phyloP scores from a whole-genome alignment of 2,797 vertebrate species.

The Mormyrops boulengeri region DNA sequence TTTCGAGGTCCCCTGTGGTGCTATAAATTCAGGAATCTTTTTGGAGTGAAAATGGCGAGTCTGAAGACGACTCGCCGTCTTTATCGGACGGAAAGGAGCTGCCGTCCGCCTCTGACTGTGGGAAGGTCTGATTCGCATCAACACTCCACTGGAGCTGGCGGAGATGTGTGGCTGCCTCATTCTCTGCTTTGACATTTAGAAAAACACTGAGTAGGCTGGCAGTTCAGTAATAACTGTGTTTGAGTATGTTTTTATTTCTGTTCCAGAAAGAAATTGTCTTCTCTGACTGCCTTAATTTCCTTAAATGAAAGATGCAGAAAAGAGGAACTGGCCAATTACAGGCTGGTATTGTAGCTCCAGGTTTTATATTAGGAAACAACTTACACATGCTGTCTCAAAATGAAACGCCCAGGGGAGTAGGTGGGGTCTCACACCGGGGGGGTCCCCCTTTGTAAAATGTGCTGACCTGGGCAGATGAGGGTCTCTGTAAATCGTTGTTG shows the following conservation, averaged over 20 bases:
- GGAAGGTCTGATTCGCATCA: constrained; percentile 13
- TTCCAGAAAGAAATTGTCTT: not conserved
- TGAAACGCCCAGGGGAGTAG: not conserved
- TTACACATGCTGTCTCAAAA: not conserved
- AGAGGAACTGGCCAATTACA: not conserved
- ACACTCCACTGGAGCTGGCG: not conserved
- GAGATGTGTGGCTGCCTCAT: constrained; percentile 5
- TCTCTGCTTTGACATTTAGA: constrained; percentile 17
- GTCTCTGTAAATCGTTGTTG: not conserved
- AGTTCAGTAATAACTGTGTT: not conserved
- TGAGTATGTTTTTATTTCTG: not conserved
- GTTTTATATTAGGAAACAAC: not conserved
- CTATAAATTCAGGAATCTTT: constrained; percentile 20
- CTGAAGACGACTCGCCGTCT: not conserved
- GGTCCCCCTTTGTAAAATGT: not conserved
- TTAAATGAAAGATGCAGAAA: not conserved
- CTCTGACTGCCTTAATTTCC: not conserved
- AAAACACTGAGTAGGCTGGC: not conserved
- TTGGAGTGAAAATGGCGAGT: constrained; percentile 5
- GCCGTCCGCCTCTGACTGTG: constrained; percentile 17
- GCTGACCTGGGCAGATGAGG: not conserved
- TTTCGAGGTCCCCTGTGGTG: not conserved
- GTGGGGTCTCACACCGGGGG: not conserved
- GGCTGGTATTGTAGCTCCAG: not conserved
- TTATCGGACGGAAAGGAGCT: constrained; percentile 18